These are phyloP conservation scores for Nasonia vitripennis DNA, from an alignment of 1,140 invertebrate species.

Conservation along the genomic window DNA sequence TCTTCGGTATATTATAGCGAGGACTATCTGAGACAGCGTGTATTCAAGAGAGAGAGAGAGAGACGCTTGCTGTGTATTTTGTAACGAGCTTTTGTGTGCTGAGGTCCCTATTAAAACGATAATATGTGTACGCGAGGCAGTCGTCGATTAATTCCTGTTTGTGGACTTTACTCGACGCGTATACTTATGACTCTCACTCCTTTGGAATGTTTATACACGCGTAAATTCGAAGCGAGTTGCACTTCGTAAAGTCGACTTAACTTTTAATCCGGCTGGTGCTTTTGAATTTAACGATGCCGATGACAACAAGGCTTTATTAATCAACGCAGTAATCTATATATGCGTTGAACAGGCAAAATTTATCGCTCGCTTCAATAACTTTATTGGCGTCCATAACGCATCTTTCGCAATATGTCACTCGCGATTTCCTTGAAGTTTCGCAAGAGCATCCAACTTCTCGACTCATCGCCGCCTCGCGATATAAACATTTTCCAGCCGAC, in stretches of 20 bases:
- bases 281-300: neutral
- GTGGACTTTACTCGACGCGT: neutral
- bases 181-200: neutral
- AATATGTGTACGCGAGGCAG: slow-evolving; percentile 21
- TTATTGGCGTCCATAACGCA: neutral
- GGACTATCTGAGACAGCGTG: slow-evolving; percentile 34
- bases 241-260: neutral
- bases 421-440: neutral
- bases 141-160: slow-evolving; percentile 7
- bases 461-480: neutral
- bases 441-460: neutral
- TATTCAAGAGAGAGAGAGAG: slow-evolving; percentile 52
- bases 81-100: slow-evolving; percentile 11
- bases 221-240: neutral
- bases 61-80: slow-evolving; percentile 47
- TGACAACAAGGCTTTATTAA: neutral
- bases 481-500: neutral
- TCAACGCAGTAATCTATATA: neutral
- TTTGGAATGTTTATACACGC: neutral
- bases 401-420: neutral
- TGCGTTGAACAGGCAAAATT: neutral
- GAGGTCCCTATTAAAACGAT: slow-evolving; percentile 46
- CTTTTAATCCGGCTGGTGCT: neutral
- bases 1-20: slow-evolving; percentile 81
- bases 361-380: neutral